Conservation (phyloP, 2,797 vertebrate genomes). For the Peromyscus eremicus region DNA sequence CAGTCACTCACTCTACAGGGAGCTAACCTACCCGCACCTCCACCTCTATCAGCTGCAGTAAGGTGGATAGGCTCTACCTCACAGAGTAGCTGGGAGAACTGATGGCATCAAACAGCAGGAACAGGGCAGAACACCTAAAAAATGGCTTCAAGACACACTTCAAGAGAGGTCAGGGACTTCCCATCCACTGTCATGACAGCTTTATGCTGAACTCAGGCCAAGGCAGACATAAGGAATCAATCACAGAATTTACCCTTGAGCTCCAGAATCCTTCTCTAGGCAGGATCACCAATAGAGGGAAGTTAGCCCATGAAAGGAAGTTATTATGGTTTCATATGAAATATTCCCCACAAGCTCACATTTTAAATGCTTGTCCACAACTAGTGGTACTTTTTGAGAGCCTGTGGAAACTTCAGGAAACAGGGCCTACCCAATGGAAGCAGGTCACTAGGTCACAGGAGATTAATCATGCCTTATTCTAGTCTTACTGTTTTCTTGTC, state of each 20-base stretch:
- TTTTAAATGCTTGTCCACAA: background rate
- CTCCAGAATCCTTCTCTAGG: background rate
- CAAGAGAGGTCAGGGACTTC: background rate
- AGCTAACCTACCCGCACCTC: background rate
- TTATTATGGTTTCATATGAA: background rate
- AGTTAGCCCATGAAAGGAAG: background rate
- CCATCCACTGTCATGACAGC: background rate
- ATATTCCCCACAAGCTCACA: background rate
- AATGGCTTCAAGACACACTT: background rate
- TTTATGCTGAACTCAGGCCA: background rate
- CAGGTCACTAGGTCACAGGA: background rate
- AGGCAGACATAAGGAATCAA: background rate
- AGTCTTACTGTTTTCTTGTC: background rate
- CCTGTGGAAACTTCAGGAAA: background rate
- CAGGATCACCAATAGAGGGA: background rate
- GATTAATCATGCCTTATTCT: background rate
- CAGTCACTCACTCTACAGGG: rapidly evolving
- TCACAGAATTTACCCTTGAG: rapidly evolving
- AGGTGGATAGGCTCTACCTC: background rate
- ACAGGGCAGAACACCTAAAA: background rate
- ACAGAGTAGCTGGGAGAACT: background rate
- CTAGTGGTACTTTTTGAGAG: background rate
- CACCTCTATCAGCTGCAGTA: background rate
- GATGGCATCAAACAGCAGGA: rapidly evolving
- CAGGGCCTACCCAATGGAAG: background rate